Conservation (phyloP, 1,140 invertebrate species). For the Penaeus indicus region DNA sequence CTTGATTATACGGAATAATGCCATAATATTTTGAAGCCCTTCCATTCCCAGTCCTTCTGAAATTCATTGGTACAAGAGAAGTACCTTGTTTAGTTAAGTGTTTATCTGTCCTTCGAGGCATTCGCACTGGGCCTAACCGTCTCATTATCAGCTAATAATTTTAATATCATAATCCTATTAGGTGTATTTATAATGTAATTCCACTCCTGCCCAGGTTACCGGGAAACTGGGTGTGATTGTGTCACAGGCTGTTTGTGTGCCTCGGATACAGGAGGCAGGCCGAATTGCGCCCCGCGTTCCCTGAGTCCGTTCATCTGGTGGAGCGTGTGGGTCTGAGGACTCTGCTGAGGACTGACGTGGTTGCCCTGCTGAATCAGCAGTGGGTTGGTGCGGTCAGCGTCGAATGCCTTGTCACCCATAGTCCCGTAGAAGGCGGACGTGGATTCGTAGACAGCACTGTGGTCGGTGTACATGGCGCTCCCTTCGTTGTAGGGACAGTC, state of each 20-base stretch:
- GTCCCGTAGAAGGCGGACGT: constrained; percentile 56
- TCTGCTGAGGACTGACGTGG: constrained; percentile 8
- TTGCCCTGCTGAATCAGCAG: constrained; percentile 33
- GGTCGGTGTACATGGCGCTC: constrained; percentile 51
- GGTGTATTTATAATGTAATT: no score
- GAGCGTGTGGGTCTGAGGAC: constrained; percentile 5
- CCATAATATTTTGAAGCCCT: no score
- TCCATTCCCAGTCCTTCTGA: no score
- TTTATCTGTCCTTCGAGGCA: no score
- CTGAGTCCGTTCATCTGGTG: constrained; percentile 45
- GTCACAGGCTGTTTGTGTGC: not conserved
- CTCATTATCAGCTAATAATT: no score
- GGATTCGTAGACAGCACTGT: constrained; percentile 55
- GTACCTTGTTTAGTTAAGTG: no score
- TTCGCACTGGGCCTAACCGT: no score
- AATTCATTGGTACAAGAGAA: no score
- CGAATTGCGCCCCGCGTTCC: constrained; percentile 30
- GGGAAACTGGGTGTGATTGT: not conserved
- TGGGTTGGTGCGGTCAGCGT: constrained; percentile 49
- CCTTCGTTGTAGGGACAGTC: constrained; percentile 35
- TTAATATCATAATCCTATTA: no score
- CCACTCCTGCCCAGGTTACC: no score
- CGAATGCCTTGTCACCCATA: constrained; percentile 45
- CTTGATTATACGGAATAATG: no score
- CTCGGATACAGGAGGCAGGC: not conserved